phyloP scores from a whole-genome alignment of 1,140 invertebrate genomes.

The Latrodectus geometricus region DNA sequence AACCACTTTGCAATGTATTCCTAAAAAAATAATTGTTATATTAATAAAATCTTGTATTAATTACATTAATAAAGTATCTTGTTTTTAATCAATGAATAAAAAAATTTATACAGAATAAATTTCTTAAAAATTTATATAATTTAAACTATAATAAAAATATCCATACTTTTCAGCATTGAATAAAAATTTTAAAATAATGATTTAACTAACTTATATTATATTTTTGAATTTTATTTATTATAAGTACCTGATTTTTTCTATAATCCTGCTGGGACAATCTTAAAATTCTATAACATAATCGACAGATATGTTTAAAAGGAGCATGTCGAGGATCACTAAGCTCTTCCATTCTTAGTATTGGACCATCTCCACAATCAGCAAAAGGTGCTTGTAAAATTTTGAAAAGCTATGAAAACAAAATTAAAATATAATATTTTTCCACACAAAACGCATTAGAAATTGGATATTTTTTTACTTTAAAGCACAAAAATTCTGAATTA shows the following conservation, averaged over 20 bases:
- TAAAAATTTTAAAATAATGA: too few relatives aligned
- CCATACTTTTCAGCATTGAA: too few relatives aligned
- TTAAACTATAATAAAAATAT: too few relatives aligned
- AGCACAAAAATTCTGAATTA: neutral
- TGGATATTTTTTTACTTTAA: neutral
- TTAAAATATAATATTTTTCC: neutral
- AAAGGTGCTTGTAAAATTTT: constrained; percentile 90
- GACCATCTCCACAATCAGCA: constrained; percentile 77
- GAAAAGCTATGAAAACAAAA: constrained; percentile 79
- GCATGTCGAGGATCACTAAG: constrained; percentile 90
- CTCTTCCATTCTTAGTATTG: constrained; percentile 92
- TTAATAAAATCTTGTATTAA: neutral
- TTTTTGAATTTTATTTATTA: neutral
- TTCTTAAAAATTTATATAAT: too few relatives aligned
- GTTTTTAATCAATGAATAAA: neutral
- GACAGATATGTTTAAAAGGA: constrained; percentile 95
- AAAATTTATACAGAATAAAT: too few relatives aligned
- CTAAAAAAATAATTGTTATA: constrained; percentile 71
- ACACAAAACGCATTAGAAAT: neutral
- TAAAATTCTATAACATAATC: constrained; percentile 95
- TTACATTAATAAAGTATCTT: neutral
- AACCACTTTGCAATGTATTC: constrained; percentile 99
- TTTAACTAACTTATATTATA: neutral
- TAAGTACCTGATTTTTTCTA: constrained; percentile 93
- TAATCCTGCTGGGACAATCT: constrained; percentile 97